Percentiles rank a stretch among this genome's conserved stretches.
phyloP scores from a whole-genome alignment of 1,140 invertebrate genomes.

The Penaeus indicus region DNA sequence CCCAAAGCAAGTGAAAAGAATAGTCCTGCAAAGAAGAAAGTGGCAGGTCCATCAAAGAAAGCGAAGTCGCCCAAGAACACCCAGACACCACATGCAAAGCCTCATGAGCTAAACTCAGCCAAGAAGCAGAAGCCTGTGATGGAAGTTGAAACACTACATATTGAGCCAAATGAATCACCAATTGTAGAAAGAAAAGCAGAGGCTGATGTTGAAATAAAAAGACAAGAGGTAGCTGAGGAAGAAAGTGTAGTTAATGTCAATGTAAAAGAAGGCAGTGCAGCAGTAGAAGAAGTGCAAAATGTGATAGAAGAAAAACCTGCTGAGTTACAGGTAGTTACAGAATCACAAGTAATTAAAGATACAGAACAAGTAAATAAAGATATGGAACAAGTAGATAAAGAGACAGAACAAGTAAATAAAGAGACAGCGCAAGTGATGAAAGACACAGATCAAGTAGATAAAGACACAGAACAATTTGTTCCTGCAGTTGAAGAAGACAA shows the following conservation, averaged over 20 bases:
- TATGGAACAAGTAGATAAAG: background rate
- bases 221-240: background rate
- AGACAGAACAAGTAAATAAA: background rate
- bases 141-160: no score
- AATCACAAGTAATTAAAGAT: no score
- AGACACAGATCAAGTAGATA: background rate
- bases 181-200: no score
- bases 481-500: no score
- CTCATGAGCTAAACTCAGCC: no score
- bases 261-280: background rate
- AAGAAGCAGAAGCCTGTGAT: no score
- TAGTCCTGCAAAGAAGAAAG: background rate
- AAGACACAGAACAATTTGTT: no score
- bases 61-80: no score
- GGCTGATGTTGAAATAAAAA: no score
- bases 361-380: background rate
- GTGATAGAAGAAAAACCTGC: background rate
- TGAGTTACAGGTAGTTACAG: background rate
- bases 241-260: slow-evolving; percentile 1
- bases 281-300: slow-evolving; percentile 6
- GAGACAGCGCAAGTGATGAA: background rate
- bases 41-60: no score
- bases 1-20: slow-evolving; percentile 4
- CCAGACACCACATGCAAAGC: no score
- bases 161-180: no score